These are phyloP conservation scores for Montipora foliosa DNA, from an alignment of 64 coral and sea anemone species.

Conservation along the genomic window DNA sequence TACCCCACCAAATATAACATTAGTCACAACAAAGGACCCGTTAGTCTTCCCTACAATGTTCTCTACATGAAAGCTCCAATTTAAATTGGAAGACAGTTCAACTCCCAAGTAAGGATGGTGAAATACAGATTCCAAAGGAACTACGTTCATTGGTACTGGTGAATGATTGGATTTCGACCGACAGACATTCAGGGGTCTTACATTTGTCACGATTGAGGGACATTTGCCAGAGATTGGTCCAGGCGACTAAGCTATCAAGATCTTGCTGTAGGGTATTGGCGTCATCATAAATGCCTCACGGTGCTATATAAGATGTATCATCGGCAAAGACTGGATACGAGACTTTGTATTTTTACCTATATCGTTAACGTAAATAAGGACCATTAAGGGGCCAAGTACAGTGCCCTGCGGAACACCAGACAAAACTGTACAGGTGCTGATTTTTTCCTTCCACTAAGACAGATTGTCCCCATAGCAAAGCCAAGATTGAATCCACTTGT, in stretches of 20 bases:
- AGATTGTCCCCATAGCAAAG: slow-evolving; percentile 22
- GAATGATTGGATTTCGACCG: neutral
- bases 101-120: slow-evolving; percentile 19
- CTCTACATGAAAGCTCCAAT: slow-evolving; percentile 17
- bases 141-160: neutral
- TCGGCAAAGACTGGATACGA: neutral
- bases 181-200: neutral
- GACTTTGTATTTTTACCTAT: neutral
- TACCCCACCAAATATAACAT: no score
- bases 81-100: neutral
- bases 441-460: neutral
- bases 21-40: neutral
- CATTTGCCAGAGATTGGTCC: neutral
- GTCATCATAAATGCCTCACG: neutral
- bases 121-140: neutral
- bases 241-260: neutral
- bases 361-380: neutral
- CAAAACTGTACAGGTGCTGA: neutral
- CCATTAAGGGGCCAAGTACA: neutral
- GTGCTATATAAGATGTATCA: neutral
- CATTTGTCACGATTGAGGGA: neutral
- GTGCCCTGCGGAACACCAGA: neutral
- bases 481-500: slow-evolving; percentile 27
- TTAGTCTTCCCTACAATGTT: slow-evolving; percentile 18
- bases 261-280: neutral